A percentile compares a stretch with the other conserved stretches of the same genome.
These are phyloP conservation scores for Opisthocomus hoazin DNA, from an alignment of 2,113 vertebrate genomes.

Conservation along the genomic window DNA sequence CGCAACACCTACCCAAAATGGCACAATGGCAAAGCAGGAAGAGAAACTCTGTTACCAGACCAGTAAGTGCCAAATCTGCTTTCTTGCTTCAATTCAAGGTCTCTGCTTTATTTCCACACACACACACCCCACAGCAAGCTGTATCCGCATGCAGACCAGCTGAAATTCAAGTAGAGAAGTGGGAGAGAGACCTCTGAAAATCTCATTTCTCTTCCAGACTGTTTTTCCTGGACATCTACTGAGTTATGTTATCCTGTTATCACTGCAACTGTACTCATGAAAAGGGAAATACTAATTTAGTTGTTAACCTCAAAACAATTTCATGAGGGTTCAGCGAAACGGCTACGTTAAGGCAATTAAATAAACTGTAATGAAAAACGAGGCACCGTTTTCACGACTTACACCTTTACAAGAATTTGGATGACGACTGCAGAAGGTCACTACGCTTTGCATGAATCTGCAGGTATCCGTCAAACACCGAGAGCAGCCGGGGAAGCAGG, in stretches of 20 bases:
- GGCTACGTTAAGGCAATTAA: conserved; percentile 37
- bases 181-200: neutral
- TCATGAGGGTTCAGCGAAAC: neutral
- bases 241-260: neutral
- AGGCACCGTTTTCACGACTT: neutral
- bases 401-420: conserved; percentile 18
- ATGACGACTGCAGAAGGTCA: conserved; percentile 36
- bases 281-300: neutral
- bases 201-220: neutral
- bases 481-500: neutral
- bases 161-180: neutral
- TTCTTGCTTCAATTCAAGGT: neutral
- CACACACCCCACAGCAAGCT: neutral
- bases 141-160: neutral
- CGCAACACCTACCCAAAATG: neutral
- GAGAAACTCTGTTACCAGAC: neutral
- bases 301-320: conserved; percentile 38
- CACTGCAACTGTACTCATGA: neutral
- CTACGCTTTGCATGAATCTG: conserved; percentile 9
- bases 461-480: neutral
- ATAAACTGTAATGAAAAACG: conserved; percentile 35
- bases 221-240: neutral
- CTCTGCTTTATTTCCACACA: neutral
- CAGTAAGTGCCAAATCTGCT: neutral
- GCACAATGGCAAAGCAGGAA: neutral